phyloP scores from a whole-genome alignment of 92 coral and sea anemone genomes.

The Parazoanthus swiftii region DNA sequence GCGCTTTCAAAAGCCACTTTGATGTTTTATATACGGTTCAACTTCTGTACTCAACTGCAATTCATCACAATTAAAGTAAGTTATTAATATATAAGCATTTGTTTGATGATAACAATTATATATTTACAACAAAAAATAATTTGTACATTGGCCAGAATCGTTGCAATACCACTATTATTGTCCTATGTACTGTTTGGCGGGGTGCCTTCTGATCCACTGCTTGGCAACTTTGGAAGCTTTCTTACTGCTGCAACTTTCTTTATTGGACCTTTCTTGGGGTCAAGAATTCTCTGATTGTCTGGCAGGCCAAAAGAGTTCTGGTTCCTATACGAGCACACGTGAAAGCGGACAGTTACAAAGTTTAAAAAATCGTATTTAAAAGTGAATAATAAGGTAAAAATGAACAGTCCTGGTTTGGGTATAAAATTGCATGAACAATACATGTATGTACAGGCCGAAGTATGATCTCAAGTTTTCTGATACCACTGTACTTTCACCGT shows the following conservation, averaged over 20 bases:
- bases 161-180: background rate
- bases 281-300: constrained; percentile 95
- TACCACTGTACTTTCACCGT: too few species aligned
- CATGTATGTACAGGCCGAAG: too few species aligned
- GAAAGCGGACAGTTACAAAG: too few species aligned
- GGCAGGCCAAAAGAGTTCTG: constrained; percentile 85
- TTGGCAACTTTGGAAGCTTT: constrained; percentile 84
- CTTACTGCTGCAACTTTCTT: constrained; percentile 94
- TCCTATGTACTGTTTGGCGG: constrained; percentile 32
- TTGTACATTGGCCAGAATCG: background rate
- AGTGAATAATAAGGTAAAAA: too few species aligned
- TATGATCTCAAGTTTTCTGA: too few species aligned
- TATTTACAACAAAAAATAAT: background rate
- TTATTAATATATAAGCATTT: background rate
- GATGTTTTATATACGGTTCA: too few species aligned
- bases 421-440: too few species aligned
- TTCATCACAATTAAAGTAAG: too few species aligned
- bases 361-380: too few species aligned
- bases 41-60: too few species aligned
- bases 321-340: constrained; percentile 24
- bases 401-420: too few species aligned
- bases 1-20: too few species aligned
- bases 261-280: constrained; percentile 91
- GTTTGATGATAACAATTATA: background rate
- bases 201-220: constrained; percentile 70